Evolutionary conservation across 37 sponge, comb jelly and placozoan species (phyloP).

Genomic region (Tethya wilhelma): DNA sequence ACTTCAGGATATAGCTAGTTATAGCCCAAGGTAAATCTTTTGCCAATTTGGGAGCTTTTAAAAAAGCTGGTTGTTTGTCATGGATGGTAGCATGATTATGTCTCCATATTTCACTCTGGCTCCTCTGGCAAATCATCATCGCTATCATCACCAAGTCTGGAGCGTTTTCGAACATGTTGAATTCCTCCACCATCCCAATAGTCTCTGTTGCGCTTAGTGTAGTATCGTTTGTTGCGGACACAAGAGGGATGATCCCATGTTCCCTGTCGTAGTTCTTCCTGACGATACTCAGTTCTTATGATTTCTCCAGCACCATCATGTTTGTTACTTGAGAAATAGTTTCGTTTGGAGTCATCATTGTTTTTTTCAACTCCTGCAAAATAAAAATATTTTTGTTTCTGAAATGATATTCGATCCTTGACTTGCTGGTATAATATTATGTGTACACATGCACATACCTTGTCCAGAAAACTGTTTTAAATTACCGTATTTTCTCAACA

Average conservation of each 20-base stretch:
- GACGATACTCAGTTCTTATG: not conserved
- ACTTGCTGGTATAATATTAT: not conserved
- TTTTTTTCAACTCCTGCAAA: constrained; percentile 34
- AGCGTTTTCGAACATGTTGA: not conserved
- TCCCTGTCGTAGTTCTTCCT: constrained; percentile 1
- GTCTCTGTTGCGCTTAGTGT: not conserved
- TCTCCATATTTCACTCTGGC: too few relatives aligned
- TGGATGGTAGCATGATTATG: too few relatives aligned
- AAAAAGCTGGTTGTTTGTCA: too few relatives aligned
- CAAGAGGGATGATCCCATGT: not conserved
- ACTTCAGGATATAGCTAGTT: too few relatives aligned
- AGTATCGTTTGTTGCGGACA: not conserved
- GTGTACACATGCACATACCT: constrained; percentile 15
- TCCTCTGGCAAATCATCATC: too few relatives aligned
- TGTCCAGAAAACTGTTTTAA: constrained; percentile 17
- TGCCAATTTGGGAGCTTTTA: too few relatives aligned
- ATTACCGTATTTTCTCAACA: not conserved
- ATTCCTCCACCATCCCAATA: constrained; percentile 9
- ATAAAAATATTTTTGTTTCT: too few relatives aligned
- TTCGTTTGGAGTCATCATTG: constrained; percentile 14
- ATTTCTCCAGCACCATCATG: constrained; percentile 8
- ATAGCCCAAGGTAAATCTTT: too few relatives aligned
- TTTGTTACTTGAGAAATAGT: constrained; percentile 22
- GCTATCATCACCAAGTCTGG: not conserved
- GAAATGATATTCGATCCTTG: not conserved